Evolutionary conservation across 2,797 vertebrate genomes (phyloP).

Genomic region (Rhinella marina): DNA sequence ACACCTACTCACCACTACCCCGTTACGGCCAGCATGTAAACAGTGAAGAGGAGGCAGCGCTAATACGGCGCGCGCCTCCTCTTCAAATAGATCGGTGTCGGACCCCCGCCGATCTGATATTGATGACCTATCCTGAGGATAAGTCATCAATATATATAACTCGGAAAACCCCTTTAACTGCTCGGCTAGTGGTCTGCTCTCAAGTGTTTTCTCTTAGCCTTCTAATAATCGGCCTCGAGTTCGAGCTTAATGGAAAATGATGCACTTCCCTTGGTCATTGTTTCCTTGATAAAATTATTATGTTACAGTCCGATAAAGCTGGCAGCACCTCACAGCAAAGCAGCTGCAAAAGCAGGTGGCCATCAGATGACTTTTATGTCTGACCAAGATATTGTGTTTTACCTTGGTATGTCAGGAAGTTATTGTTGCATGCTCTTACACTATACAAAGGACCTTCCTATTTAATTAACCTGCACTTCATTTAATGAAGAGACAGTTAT

Average conservation of each 20-base stretch:
- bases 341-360: constrained; percentile 8
- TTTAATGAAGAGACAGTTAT: neutral
- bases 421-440: neutral
- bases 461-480: constrained; percentile 9
- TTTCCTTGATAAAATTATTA: neutral
- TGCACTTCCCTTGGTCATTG: neutral
- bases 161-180: no score
- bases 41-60: no score
- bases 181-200: neutral
- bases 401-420: constrained; percentile 7
- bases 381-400: neutral
- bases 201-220: neutral
- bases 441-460: neutral
- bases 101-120: no score
- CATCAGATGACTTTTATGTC: constrained; percentile 15
- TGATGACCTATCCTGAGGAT: no score
- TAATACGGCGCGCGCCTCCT: no score
- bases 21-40: no score
- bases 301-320: neutral
- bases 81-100: no score
- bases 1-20: no score
- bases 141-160: no score
- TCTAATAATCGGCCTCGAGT: neutral
- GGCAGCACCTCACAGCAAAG: constrained; percentile 26
- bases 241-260: neutral